A percentile compares a stretch with the other conserved stretches of the same genome.
phyloP scores from a whole-genome alignment of 2,797 vertebrate genomes.

The Protosalanx chinensis region DNA sequence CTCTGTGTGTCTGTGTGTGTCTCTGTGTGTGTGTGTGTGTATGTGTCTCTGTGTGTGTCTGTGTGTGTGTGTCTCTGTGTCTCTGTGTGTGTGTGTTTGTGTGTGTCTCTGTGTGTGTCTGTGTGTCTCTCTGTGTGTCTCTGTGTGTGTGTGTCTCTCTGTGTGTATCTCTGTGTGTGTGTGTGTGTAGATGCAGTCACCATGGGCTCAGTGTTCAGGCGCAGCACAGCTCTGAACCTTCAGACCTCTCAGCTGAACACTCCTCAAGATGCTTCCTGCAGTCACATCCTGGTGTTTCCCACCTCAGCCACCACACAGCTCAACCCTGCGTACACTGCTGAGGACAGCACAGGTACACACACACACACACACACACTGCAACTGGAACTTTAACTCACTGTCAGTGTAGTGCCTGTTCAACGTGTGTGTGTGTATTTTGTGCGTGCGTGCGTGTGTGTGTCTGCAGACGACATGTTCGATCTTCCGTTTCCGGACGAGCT shows the following conservation, averaged over 20 bases:
- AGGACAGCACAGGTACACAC: conserved; percentile 86
- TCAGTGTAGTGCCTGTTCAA: no score
- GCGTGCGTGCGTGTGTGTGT: not conserved
- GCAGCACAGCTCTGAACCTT: conserved; percentile 92
- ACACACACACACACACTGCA: not conserved
- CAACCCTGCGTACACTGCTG: conserved; percentile 90
- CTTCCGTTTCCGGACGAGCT: conserved; percentile 80
- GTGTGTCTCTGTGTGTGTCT: conserved; percentile 67
- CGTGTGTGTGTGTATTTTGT: not conserved
- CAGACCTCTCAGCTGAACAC: conserved; percentile 98
- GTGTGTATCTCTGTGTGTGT: conserved; percentile 11
- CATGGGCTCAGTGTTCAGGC: conserved; percentile 97
- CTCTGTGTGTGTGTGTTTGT: conserved; percentile 11
- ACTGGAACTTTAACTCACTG: not conserved
- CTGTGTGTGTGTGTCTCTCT: conserved; percentile 50
- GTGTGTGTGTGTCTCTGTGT: not conserved
- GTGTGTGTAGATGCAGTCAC: conserved; percentile 85
- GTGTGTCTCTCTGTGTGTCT: conserved; percentile 68
- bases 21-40: conserved; percentile 14
- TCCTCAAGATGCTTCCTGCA: conserved; percentile 96
- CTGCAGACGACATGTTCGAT: conserved; percentile 82
- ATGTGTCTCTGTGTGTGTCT: no score
- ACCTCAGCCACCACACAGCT: conserved; percentile 95
- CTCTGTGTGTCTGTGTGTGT: no score
- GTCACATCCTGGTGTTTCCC: conserved; percentile 96